Evolutionary conservation across 2,113 vertebrate species (phyloP).

Genomic region (Nerophis ophidion): DNA sequence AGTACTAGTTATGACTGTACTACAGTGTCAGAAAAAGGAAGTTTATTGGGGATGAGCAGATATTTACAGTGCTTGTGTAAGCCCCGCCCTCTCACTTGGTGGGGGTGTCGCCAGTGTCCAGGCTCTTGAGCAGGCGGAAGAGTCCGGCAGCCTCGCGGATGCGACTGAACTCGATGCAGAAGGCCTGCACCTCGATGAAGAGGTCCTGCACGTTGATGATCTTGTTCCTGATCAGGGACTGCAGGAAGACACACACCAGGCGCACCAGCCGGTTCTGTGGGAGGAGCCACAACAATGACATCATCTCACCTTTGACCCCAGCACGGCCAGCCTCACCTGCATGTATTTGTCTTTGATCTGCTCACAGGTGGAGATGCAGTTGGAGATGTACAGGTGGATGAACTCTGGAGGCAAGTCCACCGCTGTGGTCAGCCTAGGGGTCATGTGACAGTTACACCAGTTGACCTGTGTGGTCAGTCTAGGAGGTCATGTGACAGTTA

Average conservation of each 20-base stretch:
- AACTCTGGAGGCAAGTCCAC: conserved; percentile 97
- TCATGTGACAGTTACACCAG: neutral
- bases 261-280: conserved; percentile 93
- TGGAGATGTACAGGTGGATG: conserved; percentile 98
- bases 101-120: conserved; percentile 90
- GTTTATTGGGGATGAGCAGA: no score
- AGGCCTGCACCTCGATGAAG: conserved; percentile 98
- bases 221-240: conserved; percentile 97
- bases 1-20: no score
- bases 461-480: no score
- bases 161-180: conserved; percentile 98
- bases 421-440: conserved; percentile 88
- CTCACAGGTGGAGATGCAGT: conserved; percentile 98
- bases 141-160: conserved; percentile 96
- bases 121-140: conserved; percentile 91
- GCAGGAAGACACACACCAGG: conserved; percentile 96
- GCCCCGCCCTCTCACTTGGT: no score
- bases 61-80: no score
- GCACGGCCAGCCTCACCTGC: conserved; percentile 71
- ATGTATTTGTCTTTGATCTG: conserved; percentile 99
- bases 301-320: neutral
- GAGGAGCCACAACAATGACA: neutral
- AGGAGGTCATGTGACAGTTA: no score
- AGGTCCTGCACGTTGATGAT: conserved; percentile 99
- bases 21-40: no score